Evolutionary conservation across 2,888 invertebrate genomes (phyloP), one percentile per base, ranked within the genome.

Genomic region (Catonia carolina): DNA sequence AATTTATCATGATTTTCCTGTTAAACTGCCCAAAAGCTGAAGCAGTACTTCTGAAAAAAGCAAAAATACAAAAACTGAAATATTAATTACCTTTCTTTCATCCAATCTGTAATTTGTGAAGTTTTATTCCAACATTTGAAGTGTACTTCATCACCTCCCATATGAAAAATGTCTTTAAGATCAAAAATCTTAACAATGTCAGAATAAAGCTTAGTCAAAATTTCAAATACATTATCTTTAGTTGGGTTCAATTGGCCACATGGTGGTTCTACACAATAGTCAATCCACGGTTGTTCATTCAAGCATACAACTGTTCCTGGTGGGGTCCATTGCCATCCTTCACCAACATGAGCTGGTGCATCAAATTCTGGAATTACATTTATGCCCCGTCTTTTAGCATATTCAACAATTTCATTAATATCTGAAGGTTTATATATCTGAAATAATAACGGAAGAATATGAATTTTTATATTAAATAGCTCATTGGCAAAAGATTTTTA

Each of bases 321-420:
- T 2, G 70, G 69, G 0, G 79, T 79, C 8, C 75, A 75, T 69
- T 89, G 86, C 89, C 89, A 90, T 0, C 90, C 90, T 64, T 83
- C 84, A 14, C 67, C 67, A 0, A 87, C 84, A 70, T 92, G 90
- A 5, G 90, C 85, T 0, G 95, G 95, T 5, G 89, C 84, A 71
- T 94, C 94, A 37, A 94, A 82, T 76, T 96, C 96, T 2, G 94
- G 82, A 23, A 96, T 77, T 0, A 95, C 81, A 35, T 92, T 78
- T 7, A 96, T 82, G 1, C 95, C 96, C 31, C 92, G 77, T 2
- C 82, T 70, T 61, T 82, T 79, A 0, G 89, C 94, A 70, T 88
- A 93, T 72, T 72, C 59, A 5, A 79, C 74, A 12, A 80, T 67
- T 10, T 78, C 76, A 18, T 64, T 63, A 58, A 76, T 67, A 48